Evolutionary conservation across 2,113 vertebrate species (phyloP).

Genomic region (Trinectes maculatus): DNA sequence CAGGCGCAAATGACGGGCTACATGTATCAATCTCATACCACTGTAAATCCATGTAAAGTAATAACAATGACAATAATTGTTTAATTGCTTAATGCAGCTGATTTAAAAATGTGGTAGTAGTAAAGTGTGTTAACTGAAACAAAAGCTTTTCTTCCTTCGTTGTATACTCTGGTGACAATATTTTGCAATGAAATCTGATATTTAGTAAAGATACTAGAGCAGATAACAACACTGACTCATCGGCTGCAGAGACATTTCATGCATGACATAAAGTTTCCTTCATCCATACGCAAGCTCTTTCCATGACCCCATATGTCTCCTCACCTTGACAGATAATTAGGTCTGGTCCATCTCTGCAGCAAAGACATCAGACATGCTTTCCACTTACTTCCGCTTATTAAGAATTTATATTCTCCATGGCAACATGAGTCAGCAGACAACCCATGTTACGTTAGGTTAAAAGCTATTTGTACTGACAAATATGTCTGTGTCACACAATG

Average conservation of each 20-base stretch:
- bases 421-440: slow-evolving; percentile 27
- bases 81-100: too few species aligned
- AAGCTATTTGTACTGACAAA: neutral
- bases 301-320: neutral
- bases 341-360: neutral
- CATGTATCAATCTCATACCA: neutral
- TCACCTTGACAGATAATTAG: neutral
- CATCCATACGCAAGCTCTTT: too few species aligned
- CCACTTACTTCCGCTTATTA: slow-evolving; percentile 25
- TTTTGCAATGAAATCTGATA: neutral
- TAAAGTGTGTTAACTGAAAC: neutral
- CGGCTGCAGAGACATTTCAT: too few species aligned
- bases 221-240: too few species aligned
- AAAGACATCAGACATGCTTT: slow-evolving; percentile 1
- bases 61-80: neutral
- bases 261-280: too few species aligned
- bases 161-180: too few species aligned
- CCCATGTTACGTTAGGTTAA: slow-evolving; percentile 19
- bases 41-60: neutral
- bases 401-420: slow-evolving; percentile 25
- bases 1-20: slow-evolving; percentile 4
- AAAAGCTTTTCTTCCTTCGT: too few species aligned
- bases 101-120: too few species aligned
- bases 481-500: neutral
- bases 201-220: neutral